phyloP scores from a whole-genome alignment of 1,140 invertebrate genomes.

The Pseudomyrmex flavicornis region DNA sequence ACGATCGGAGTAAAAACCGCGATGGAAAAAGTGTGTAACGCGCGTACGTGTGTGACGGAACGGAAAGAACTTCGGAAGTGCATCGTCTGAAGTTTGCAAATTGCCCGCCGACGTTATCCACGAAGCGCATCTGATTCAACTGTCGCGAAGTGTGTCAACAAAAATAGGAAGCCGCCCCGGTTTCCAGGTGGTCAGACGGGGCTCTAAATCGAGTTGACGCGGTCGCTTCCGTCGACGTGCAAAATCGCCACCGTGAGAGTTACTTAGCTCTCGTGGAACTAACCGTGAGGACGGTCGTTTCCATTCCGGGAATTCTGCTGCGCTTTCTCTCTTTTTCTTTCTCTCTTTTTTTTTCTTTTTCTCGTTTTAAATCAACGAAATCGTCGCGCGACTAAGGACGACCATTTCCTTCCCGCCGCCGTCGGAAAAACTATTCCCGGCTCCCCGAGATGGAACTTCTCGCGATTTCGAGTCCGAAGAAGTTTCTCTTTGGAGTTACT shows the following conservation, averaged over 20 bases:
- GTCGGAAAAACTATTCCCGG: constrained; percentile 19
- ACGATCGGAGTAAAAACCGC: not conserved
- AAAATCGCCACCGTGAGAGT: constrained; percentile 5
- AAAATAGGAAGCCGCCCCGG: constrained; percentile 36
- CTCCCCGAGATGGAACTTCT: constrained; percentile 5
- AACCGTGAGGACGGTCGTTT: not conserved
- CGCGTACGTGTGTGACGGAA: too few species aligned
- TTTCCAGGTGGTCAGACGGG: constrained; percentile 7
- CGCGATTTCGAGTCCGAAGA: not conserved
- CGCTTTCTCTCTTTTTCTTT: not conserved
- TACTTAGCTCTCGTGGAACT: not conserved
- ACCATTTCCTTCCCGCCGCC: not conserved
- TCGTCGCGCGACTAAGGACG: not conserved
- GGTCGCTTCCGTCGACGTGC: constrained; percentile 16
- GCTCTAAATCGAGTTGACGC: constrained; percentile 37
- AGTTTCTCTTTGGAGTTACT: not conserved
- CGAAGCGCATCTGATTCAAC: not conserved
- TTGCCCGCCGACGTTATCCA: not conserved
- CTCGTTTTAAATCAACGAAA: constrained; percentile 48
- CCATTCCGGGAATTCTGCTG: not conserved
- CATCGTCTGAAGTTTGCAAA: not conserved
- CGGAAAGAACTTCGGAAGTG: not conserved
- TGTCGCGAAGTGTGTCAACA: constrained; percentile 36
- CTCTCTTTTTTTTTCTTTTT: not conserved
- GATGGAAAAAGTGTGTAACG: not conserved